Evolutionary conservation across 2,113 vertebrate species (phyloP).

Genomic region (Siphamia tubifer): DNA sequence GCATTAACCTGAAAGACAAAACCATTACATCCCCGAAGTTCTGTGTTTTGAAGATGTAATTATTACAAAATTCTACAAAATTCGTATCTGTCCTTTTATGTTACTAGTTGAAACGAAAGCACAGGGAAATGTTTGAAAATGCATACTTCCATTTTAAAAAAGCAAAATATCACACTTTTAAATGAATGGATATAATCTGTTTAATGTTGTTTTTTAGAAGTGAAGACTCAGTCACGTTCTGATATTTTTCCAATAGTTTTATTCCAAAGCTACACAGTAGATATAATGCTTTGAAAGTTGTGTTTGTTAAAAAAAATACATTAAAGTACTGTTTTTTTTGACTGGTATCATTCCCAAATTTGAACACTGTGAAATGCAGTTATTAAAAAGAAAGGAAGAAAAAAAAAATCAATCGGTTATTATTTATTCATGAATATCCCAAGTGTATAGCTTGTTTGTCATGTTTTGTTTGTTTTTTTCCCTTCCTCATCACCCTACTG

Average conservation of each 20-base stretch:
- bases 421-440: slow-evolving; percentile 5
- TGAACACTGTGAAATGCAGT: not conserved
- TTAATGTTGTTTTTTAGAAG: not conserved
- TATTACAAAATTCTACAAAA: no score
- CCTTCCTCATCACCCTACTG: not conserved
- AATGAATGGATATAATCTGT: no score
- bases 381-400: no score
- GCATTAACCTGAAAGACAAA: no score
- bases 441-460: not conserved
- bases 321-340: not conserved
- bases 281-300: not conserved
- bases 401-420: not conserved
- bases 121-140: no score
- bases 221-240: not conserved
- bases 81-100: no score
- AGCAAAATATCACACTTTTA: no score
- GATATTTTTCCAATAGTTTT: not conserved
- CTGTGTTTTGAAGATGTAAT: no score
- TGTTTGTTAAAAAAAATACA: not conserved
- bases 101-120: no score
- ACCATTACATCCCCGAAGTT: no score
- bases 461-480: not conserved
- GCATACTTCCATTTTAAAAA: no score
- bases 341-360: not conserved
- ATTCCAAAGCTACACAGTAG: not conserved